phyloP scores from a whole-genome alignment of 2,113 vertebrate species.

The Anser brachyrhynchus region DNA sequence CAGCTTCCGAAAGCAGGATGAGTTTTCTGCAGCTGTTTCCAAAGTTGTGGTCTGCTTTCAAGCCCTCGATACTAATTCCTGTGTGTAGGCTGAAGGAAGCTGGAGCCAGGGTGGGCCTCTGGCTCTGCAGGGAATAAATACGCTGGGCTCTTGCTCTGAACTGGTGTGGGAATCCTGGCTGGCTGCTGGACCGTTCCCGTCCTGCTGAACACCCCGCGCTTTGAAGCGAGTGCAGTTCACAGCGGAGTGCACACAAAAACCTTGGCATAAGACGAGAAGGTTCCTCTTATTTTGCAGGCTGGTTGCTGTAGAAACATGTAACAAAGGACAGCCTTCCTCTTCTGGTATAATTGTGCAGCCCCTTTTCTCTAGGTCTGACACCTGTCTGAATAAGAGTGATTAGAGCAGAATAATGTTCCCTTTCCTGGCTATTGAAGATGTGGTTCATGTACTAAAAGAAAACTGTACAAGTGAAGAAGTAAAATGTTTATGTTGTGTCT shows the following conservation, averaged over 20 bases:
- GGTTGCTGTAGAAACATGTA: conserved; percentile 87
- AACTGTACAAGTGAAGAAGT: conserved; percentile 75
- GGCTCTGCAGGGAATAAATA: conserved; percentile 68
- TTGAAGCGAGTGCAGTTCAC: conserved; percentile 81
- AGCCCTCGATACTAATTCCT: conserved; percentile 70
- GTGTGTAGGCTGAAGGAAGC: conserved; percentile 70
- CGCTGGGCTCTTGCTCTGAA: conserved; percentile 66
- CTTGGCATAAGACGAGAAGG: conserved; percentile 83
- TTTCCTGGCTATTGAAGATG: conserved; percentile 68
- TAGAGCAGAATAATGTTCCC: conserved; percentile 76
- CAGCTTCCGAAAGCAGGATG: conserved; percentile 53
- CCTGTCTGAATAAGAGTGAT: conserved; percentile 82
- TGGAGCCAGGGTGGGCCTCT: conserved; percentile 71
- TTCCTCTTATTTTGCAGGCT: conserved; percentile 80
- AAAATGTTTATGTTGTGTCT: conserved; percentile 74
- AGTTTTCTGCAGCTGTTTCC: conserved; percentile 75
- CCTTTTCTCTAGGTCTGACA: conserved; percentile 80
- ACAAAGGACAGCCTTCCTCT: conserved; percentile 88
- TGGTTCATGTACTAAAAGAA: conserved; percentile 67
- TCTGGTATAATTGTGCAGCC: conserved; percentile 84
- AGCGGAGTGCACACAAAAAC: conserved; percentile 80
- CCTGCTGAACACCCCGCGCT: conserved; percentile 71
- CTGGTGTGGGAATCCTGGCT: conserved; percentile 74
- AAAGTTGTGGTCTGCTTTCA: conserved; percentile 73
- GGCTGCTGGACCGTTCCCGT: conserved; percentile 72